phyloP scores from a whole-genome alignment of 2,113 vertebrate genomes.

The Columba livia region DNA sequence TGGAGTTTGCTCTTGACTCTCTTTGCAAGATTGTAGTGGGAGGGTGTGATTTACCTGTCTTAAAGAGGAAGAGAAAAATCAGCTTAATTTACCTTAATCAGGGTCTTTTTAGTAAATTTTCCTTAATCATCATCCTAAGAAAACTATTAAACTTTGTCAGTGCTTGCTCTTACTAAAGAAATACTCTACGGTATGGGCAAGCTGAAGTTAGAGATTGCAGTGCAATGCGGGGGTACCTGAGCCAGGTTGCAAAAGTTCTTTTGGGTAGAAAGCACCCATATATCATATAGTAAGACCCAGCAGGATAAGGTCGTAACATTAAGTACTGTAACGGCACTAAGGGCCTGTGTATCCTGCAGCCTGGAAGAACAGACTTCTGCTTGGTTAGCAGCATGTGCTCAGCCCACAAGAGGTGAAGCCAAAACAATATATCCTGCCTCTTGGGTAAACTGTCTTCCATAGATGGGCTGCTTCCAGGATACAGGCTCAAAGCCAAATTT shows the following conservation, averaged over 20 bases:
- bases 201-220: background rate
- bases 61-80: slow-evolving; percentile 33
- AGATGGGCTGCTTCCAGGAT: background rate
- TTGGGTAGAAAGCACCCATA: background rate
- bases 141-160: slow-evolving; percentile 7
- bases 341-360: background rate
- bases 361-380: background rate
- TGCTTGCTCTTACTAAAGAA: background rate
- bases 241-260: background rate
- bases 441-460: background rate
- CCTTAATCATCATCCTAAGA: background rate
- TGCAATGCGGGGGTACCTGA: background rate
- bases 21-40: background rate
- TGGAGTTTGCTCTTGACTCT: background rate
- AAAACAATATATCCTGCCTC: background rate
- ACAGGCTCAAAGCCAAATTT: background rate
- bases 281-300: background rate
- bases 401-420: background rate
- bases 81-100: background rate
- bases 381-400: fast-evolving
- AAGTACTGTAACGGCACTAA: background rate
- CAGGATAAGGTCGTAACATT: background rate
- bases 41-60: slow-evolving; percentile 6
- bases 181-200: background rate
- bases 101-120: background rate